These are phyloP conservation scores for Lamprologus ornatipinnis DNA, from an alignment of 2,113 vertebrate species.

Conservation along the genomic window DNA sequence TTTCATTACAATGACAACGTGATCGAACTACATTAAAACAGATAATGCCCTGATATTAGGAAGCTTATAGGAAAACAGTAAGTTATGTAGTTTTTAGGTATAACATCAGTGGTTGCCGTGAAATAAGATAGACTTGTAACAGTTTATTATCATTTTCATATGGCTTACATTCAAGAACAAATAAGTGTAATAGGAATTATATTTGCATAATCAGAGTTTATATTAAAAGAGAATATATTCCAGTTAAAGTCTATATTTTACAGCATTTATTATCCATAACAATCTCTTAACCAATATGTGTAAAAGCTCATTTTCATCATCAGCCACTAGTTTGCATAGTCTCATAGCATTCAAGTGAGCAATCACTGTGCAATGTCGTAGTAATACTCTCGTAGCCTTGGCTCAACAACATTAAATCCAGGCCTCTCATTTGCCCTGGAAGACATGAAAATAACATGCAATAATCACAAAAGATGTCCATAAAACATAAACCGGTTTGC, in stretches of 20 bases:
- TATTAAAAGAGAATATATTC: neutral
- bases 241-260: neutral
- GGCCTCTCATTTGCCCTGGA: conserved; percentile 81
- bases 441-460: neutral
- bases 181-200: neutral
- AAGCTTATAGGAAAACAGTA: neutral
- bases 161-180: neutral
- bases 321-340: conserved; percentile 11
- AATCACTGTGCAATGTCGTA: conserved; percentile 86
- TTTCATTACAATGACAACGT: neutral
- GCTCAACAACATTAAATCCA: conserved; percentile 78
- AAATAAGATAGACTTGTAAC: neutral
- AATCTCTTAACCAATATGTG: neutral
- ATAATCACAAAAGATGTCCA: neutral
- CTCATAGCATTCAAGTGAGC: neutral
- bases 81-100: neutral
- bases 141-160: neutral
- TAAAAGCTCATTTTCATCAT: neutral
- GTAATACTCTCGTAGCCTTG: conserved; percentile 85
- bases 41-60: neutral
- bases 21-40: neutral
- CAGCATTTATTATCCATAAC: neutral
- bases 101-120: neutral
- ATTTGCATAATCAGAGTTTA: neutral
- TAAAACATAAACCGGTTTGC: neutral